Base-by-base conservation (phyloP, 2,888 invertebrate genomes). In the Coelopa pilipes region DNA sequence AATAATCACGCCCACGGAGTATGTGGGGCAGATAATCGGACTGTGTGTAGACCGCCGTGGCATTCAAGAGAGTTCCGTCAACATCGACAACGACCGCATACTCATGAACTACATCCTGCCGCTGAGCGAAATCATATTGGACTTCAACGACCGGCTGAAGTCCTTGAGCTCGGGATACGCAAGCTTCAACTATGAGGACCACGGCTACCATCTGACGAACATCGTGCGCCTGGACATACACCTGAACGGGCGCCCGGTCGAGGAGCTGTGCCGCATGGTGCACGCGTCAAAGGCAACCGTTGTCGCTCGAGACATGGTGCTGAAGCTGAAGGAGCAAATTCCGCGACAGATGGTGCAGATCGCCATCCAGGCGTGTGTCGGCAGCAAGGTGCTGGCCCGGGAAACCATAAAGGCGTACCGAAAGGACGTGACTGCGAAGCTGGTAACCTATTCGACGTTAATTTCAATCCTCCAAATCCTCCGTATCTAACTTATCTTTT, bases 121-220 rank as follows among this genome's bases (percentile, higher is more conserved):
- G 0, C 88, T 99, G 9, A 95, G 94, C 80, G 99, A 99, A 90
- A 94, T 99, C 45, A 93, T 99, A 15, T 88, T 97, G 11, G 98
- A 99, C 87, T 99, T 99, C 86, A 97, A 97, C 84, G 98, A 99
- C 84, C 90, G 91, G 4, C 88, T 98, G 1, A 99, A 99, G 87
- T 93, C 94, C 15, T 81, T 96, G 19, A 94, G 95, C 3, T 97
- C 97, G 0, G 99, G 99, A 47, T 99, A 96, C 88, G 99, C 97
- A 1, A 96, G 96, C 85, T 97, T 97, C 84, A 96, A 96, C 87
- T 97, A 97, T 83, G 96, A 97, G 87, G 94, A 96, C 84, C 88
- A 91, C 81, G 98, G 96, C 1, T 99, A 94, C 87, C 91, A 94
- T 83, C 84, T 85, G 76, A 92, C 97, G 76, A 89, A 92, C 75